A percentile compares a stretch with the other conserved stretches of the same genome.
Evolutionary conservation across 2,888 invertebrate species (phyloP).

Genomic region (Epiblema foenella): DNA sequence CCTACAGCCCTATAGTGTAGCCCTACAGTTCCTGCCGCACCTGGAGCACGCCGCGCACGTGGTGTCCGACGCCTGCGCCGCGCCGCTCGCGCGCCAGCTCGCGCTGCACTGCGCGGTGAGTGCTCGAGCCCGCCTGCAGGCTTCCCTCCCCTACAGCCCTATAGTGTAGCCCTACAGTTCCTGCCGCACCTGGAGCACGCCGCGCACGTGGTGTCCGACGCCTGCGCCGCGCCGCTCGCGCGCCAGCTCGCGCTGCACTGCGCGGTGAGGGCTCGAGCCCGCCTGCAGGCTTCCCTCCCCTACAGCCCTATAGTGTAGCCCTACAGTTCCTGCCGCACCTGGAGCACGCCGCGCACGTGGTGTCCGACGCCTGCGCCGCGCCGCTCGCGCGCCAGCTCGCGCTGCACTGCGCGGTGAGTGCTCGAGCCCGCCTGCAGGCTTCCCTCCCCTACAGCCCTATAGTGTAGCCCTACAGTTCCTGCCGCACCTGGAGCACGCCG

Average conservation of each 20-base stretch:
- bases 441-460: no score
- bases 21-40: conserved; percentile 87
- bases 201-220: conserved; percentile 94
- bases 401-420: conserved; percentile 90
- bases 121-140: no score
- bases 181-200: conserved; percentile 87
- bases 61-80: conserved; percentile 95
- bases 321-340: conserved; percentile 89
- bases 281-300: no score
- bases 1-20: no score
- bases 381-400: conserved; percentile 95
- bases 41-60: conserved; percentile 90
- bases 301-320: no score
- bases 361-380: conserved; percentile 95
- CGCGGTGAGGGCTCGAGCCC: conserved; percentile 85
- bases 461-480: no score
- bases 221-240: conserved; percentile 93
- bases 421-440: no score
- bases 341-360: conserved; percentile 89
- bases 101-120: conserved; percentile 93
- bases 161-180: no score
- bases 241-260: conserved; percentile 97
- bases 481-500: conserved; percentile 87
- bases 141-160: no score
- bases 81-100: conserved; percentile 94